Base-by-base conservation (phyloP, 2,113 vertebrate species). In the Stomatorhinus ivindoensis region DNA sequence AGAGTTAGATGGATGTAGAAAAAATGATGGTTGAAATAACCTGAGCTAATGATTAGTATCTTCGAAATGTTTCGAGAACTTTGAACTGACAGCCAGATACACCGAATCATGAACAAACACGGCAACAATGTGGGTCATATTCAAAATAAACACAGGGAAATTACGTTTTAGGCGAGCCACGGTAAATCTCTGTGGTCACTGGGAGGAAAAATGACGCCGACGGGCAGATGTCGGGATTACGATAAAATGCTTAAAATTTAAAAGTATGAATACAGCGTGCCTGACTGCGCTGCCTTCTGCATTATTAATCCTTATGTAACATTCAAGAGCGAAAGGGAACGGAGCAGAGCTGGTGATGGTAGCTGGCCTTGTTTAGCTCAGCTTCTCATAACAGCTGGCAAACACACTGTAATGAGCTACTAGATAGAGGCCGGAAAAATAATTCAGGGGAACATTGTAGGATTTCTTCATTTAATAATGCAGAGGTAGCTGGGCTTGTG, bases 261-360 rank as follows among this genome's bases (percentile, higher is more conserved):
- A 31, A 87, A 44, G 39, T 88, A 44, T 27, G 55, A 69, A 61
- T 58, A 6, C 44, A 44, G 46, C 31, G n/a, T 0, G 24, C 7
- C 42, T 84, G 82, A 48, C 46, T 44, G 58, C 31, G 11, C 65
- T 88, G 61, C 15, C 58, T 73, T 35, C 42, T 88, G 46, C 61
- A 65, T 88, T 73, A 50, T 88, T 73, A 88, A 88, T 88, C 87
- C 61, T 73, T 48, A 88, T 88, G 87, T 61, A 76, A 88, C 65
- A 76, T 88, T 76, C 61, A 88, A 76, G 46, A 47, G 24, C 4
- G 6, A 46, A 46, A 35, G 46, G 35, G 46, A 24, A 44, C 13
- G 31, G 0, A 88, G 21, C 58, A 73, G 58, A 73, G 58, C 3
- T 50, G 87, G 2, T 1, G 44, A 46, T 19, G 61, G 7, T 31